Conservation (phyloP, 2,113 vertebrate genomes). For the Litocranius walleri region DNA sequence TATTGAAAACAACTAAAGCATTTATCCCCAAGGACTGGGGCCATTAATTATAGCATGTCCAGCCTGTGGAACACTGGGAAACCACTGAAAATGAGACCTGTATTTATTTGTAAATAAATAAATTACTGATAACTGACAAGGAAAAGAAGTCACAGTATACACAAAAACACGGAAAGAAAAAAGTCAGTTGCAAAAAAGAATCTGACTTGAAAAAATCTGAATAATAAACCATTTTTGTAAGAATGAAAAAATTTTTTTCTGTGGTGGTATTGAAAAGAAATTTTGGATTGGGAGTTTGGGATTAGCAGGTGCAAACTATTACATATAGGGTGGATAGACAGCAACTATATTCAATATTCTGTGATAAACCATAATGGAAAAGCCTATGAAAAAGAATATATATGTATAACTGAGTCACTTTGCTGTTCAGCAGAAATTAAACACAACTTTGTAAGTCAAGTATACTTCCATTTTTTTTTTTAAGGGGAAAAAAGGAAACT, state of each 20-base stretch:
- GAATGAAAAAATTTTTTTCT: not conserved
- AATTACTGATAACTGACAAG: not conserved
- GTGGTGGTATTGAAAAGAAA: not conserved
- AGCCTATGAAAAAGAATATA: not conserved
- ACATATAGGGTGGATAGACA: not conserved
- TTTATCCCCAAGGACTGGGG: not conserved
- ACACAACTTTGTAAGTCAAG: not conserved
- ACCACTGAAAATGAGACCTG: not conserved
- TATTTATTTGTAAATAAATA: not conserved
- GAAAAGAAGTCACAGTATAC: not conserved
- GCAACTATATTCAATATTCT: not conserved
- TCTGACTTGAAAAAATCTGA: not conserved
- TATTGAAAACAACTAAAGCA: not conserved
- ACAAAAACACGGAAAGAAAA: not conserved
- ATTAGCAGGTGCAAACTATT: not conserved
- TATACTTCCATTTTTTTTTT: not conserved
- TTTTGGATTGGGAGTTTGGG: not conserved
- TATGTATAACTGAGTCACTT: not conserved
- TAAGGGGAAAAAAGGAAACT: not conserved
- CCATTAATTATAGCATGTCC: not conserved
- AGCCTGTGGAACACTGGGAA: fast-evolving
- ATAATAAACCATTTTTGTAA: not conserved
- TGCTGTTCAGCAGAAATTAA: not conserved
- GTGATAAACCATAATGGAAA: not conserved
- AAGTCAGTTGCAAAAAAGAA: not conserved